These are phyloP conservation scores for Araneus ventricosus DNA, from an alignment of 1,140 invertebrate genomes.

Conservation along the genomic window DNA sequence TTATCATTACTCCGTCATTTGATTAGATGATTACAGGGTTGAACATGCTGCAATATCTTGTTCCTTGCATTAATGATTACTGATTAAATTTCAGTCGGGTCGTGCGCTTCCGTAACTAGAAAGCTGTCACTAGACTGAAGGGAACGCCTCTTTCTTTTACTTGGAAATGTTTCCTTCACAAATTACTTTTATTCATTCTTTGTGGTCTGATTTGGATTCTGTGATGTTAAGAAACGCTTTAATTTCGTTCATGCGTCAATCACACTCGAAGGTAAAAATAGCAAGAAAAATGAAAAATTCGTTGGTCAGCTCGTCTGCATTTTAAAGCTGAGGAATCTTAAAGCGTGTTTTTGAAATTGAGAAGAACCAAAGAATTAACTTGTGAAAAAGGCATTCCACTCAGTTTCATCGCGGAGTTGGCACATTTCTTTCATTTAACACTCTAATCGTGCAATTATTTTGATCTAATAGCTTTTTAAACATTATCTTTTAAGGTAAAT, in stretches of 20 bases:
- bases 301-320: too few relatives aligned
- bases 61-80: constrained; percentile 52
- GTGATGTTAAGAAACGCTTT: constrained; percentile 10
- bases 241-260: constrained; percentile 24
- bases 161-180: constrained; percentile 13
- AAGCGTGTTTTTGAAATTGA: too few relatives aligned
- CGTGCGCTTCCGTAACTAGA: constrained; percentile 48
- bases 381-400: too few relatives aligned
- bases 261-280: not conserved
- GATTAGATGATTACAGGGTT: constrained; percentile 73
- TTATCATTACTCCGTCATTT: constrained; percentile 56
- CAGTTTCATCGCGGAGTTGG: too few relatives aligned
- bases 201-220: constrained; percentile 11
- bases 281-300: not conserved
- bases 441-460: too few relatives aligned
- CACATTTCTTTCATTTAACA: too few relatives aligned
- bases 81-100: constrained; percentile 72
- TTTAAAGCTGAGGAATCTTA: too few relatives aligned
- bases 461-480: too few relatives aligned
- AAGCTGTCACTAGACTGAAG: not conserved
- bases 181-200: constrained; percentile 47
- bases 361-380: too few relatives aligned
- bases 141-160: constrained; percentile 52
- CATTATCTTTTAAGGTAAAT: too few relatives aligned
- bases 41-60: constrained; percentile 48